phyloP scores from a whole-genome alignment of 92 coral and sea anemone genomes.

The Micromussa lordhowensis region DNA sequence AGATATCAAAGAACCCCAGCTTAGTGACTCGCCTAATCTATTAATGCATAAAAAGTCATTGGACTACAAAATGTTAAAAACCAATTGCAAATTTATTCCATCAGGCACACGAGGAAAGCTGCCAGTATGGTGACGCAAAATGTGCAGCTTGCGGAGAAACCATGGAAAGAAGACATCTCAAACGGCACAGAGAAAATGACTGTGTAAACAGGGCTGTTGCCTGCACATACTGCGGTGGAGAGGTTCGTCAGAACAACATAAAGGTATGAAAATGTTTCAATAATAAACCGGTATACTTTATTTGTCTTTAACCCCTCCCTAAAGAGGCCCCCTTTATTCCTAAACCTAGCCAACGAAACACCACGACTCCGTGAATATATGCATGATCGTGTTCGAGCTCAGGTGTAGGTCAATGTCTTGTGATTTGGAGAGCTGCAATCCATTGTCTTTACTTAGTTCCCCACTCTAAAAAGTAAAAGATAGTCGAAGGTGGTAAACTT shows the following conservation, averaged over 20 bases:
- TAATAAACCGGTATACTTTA: not conserved
- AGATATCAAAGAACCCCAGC: no score
- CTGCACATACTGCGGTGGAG: constrained; percentile 40
- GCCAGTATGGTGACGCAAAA: constrained; percentile 27
- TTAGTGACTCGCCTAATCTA: no score
- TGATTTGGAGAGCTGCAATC: no score
- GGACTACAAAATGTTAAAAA: not conserved
- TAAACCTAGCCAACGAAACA: no score
- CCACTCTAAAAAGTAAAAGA: not conserved
- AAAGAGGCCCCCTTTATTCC: no score
- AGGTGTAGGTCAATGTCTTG: no score
- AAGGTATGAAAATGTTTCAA: constrained; percentile 9
- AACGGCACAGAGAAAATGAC: constrained; percentile 8
- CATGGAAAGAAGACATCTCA: constrained; percentile 19
- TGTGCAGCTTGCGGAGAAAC: constrained; percentile 40
- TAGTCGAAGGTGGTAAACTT: not conserved
- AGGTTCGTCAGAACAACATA: constrained; percentile 37
- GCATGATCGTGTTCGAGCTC: no score
- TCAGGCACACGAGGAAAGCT: constrained; percentile 15
- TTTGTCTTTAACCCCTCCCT: no score
- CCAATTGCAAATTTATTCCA: not conserved
- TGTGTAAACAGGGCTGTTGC: constrained; percentile 26
- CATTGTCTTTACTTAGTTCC: no score
- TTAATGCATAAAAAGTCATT: no score
- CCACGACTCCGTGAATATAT: no score